Base-by-base conservation (phyloP, 2,797 vertebrate genomes). In the Darevskia nairensis region DNA sequence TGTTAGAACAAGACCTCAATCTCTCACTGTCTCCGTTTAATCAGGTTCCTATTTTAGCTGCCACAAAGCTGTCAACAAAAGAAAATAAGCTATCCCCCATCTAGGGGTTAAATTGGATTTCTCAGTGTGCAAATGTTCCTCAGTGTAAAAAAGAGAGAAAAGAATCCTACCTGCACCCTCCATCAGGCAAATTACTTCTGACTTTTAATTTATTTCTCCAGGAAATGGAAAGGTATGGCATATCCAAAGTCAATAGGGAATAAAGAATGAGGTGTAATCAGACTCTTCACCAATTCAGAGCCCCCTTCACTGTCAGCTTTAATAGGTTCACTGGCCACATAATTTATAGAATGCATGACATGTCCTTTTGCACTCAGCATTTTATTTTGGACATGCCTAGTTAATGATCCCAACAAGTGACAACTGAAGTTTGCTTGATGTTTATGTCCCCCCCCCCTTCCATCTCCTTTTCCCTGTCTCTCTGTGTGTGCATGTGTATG, bases 191-290 rank as follows among this genome's bases (percentile, higher is more conserved):
- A 99, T 99, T 98, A 99, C 97, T 99, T 99, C 98, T 99, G 99
- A 99, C 99, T 99, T 99, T 98, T 99, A 99, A 99, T 99, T 99
- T 99, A 99, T 99, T 99, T 99, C 98, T 96, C 97, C 95, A 98
- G 98, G 98, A 99, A 99, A 99, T 98, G 97, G 98, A 98, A 99
- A 98, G 98, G 97, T 98, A 98, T 98, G 98, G 98, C 97, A 98
- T 98, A 98, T 97, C 97, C 98, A 98, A 98, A 98, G 98, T 98
- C 98, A 98, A 98, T 98, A 98, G 97, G 97, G 97, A 97, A 97
- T 96, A 97, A 97, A 96, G 97, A 97, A 97, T 95, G 96, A 97
- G 96, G 97, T 97, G 97, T 98, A 98, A 99, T 99, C 98, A 98
- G 98, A 95, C 97, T 95, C 97, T 97, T 98, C 97, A 96, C 97